phyloP scores from a whole-genome alignment of 2,888 invertebrate genomes.

The Ennomos fuscantarius region DNA sequence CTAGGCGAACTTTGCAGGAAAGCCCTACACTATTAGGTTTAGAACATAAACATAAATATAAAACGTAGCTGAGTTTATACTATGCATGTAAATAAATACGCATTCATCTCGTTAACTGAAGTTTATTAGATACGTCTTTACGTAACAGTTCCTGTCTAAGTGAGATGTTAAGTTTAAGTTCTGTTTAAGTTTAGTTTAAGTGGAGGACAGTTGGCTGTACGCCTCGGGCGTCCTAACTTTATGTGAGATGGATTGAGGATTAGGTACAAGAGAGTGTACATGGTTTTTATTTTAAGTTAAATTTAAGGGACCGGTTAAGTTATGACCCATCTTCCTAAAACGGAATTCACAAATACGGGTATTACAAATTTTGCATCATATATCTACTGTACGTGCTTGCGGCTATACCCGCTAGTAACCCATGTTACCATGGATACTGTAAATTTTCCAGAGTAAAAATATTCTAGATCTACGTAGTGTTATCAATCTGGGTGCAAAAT shows the following conservation, averaged over 20 bases:
- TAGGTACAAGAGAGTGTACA: conserved; percentile 39
- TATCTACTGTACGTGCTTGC: too few relatives aligned
- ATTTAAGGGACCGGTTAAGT: conserved; percentile 3
- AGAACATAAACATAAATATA: too few relatives aligned
- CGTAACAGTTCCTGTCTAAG: conserved; percentile 49
- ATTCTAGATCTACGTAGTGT: background rate
- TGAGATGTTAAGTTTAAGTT: conserved; percentile 46
- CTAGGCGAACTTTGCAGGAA: too few relatives aligned
- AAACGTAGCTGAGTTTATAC: too few relatives aligned
- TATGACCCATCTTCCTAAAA: background rate
- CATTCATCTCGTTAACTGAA: conserved; percentile 56
- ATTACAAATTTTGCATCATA: background rate
- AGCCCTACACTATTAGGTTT: too few relatives aligned
- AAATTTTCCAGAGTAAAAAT: too few relatives aligned
- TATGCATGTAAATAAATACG: conserved; percentile 16
- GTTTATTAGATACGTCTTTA: conserved; percentile 59
- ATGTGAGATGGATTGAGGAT: conserved; percentile 43
- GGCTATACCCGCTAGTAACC: too few relatives aligned
- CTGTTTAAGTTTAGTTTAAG: conserved; percentile 51
- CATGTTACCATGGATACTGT: too few relatives aligned
- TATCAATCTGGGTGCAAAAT: background rate
- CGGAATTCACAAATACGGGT: background rate
- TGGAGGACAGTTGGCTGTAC: conserved; percentile 46
- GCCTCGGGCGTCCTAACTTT: conserved; percentile 48
- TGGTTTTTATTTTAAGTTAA: conserved; percentile 49